These are phyloP conservation scores for Caenorhabditis drosophilae DNA, from an alignment of 2,888 invertebrate genomes.

Conservation along the genomic window DNA sequence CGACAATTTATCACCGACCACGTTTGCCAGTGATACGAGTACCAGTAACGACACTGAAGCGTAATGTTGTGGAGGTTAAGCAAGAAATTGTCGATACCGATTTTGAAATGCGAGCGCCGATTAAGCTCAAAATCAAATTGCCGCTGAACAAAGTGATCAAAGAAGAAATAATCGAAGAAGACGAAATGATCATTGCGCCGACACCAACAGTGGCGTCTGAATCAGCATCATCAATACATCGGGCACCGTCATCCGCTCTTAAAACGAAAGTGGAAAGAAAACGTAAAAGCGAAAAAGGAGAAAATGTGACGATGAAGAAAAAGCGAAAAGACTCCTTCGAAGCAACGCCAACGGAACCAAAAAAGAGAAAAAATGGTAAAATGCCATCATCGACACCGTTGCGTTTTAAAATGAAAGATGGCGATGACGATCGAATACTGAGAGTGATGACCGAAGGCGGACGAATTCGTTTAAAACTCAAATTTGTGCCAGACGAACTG, in stretches of 20 bases:
- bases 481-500: neutral
- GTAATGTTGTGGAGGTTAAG: neutral
- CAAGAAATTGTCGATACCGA: no score
- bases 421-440: no score
- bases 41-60: neutral
- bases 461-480: slow-evolving; percentile 9
- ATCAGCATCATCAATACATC: no score
- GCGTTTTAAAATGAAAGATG: no score
- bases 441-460: slow-evolving; percentile 13
- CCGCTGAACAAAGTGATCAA: slow-evolving; percentile 1
- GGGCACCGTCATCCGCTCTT: no score
- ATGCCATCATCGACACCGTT: no score
- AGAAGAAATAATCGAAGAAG: neutral
- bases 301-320: neutral
- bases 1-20: neutral
- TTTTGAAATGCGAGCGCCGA: slow-evolving; percentile 10
- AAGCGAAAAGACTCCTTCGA: no score
- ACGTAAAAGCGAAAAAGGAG: neutral
- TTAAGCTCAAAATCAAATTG: slow-evolving; percentile 25
- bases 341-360: no score
- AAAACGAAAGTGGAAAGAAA: no score
- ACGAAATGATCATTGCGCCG: no score
- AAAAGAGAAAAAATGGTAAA: no score
- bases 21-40: neutral
- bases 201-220: no score